A percentile compares a stretch with the other conserved stretches of the same genome.
Evolutionary conservation across 2,797 vertebrate species (phyloP).

Genomic region (Lutjanus campechanus): DNA sequence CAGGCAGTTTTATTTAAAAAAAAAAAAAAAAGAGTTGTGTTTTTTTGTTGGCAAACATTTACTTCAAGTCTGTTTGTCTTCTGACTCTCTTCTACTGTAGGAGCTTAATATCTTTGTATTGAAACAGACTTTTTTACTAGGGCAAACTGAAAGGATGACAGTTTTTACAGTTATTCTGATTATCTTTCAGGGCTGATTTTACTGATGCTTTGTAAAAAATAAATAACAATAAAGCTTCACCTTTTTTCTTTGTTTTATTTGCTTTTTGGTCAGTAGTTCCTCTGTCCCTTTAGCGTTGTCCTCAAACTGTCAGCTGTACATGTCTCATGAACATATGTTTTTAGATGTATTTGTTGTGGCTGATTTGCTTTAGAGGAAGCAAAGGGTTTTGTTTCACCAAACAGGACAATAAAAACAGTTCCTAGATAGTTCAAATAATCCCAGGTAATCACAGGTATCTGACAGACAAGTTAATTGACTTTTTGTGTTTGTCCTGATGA

Average conservation of each 20-base stretch:
- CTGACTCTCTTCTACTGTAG: conserved; percentile 65
- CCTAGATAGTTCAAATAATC: conserved; percentile 23
- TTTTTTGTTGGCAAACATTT: conserved; percentile 46
- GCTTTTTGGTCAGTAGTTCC: conserved; percentile 48
- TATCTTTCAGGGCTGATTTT: conserved; percentile 79
- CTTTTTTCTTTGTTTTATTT: conserved; percentile 65
- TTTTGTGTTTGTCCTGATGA: conserved; percentile 38
- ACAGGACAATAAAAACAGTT: conserved; percentile 12
- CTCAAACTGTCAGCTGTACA: conserved; percentile 35
- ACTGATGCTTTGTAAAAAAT: conserved; percentile 82
- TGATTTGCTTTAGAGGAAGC: conserved; percentile 18
- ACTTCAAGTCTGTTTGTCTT: conserved; percentile 66
- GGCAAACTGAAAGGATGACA: conserved; percentile 57
- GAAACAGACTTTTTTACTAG: conserved; percentile 78
- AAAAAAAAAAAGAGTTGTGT: background rate
- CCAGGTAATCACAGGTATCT: conserved; percentile 27
- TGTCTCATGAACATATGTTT: conserved; percentile 14
- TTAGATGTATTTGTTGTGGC: conserved; percentile 26
- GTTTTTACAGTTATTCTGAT: conserved; percentile 75
- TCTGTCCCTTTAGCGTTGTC: conserved; percentile 37
- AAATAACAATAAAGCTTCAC: conserved; percentile 74
- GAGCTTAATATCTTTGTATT: conserved; percentile 80
- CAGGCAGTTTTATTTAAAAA: conserved; percentile 41
- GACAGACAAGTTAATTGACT: conserved; percentile 37
- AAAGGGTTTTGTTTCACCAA: conserved; percentile 27